Conservation (phyloP, 2,797 vertebrate species). For the Heterohyrax brucei region DNA sequence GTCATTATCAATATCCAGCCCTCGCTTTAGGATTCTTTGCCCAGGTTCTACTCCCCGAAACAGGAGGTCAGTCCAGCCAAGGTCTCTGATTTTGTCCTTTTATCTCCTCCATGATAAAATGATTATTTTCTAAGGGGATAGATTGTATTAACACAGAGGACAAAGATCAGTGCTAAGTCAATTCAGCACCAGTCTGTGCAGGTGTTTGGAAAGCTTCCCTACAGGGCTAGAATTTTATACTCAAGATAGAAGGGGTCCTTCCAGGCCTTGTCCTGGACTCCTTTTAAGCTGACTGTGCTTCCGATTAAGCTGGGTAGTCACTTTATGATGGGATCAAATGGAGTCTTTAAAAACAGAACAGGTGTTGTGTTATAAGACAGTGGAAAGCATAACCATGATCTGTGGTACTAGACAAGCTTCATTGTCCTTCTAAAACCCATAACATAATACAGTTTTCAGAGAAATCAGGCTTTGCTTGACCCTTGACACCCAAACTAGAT, state of each 20-base stretch:
- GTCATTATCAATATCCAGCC: neutral
- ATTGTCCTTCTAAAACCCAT: neutral
- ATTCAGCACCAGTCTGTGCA: neutral
- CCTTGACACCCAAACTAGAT: neutral
- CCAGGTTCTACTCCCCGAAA: neutral
- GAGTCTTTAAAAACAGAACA: slow-evolving; percentile 55
- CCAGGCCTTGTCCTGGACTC: neutral
- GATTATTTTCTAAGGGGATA: neutral
- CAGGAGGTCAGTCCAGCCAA: neutral
- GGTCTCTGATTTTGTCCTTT: neutral
- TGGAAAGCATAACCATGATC: slow-evolving; percentile 26
- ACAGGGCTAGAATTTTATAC: neutral
- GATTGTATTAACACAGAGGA: neutral
- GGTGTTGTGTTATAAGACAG: neutral
- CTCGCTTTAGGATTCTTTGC: neutral
- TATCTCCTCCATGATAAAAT: neutral
- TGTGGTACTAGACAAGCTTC: neutral
- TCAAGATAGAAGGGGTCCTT: neutral
- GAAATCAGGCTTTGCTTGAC: slow-evolving; percentile 2
- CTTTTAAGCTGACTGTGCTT: slow-evolving; percentile 34
- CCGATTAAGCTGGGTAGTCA: neutral
- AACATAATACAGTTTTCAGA: neutral
- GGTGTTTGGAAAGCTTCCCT: neutral
- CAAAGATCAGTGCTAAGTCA: neutral
- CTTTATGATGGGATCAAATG: slow-evolving; percentile 36